These are phyloP conservation scores for Fragum whitleyi DNA, from an alignment of 2,888 invertebrate genomes.

Conservation along the genomic window DNA sequence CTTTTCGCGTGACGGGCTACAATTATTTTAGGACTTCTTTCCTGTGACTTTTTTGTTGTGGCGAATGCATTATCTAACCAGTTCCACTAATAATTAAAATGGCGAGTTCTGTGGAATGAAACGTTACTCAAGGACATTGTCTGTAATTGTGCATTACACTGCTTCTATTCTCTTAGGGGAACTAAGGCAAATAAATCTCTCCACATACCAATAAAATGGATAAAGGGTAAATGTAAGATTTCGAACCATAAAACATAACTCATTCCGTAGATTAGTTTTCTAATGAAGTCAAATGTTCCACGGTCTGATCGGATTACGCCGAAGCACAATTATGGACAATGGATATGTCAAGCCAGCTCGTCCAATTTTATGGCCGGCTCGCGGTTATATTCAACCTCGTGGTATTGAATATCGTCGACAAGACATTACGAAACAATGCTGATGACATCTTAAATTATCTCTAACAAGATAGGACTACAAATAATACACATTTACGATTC, in stretches of 20 bases:
- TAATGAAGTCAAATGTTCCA: conserved; percentile 31
- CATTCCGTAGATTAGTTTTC: conserved; percentile 29
- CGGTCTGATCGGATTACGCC: conserved; percentile 56
- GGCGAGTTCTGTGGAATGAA: too few relatives aligned
- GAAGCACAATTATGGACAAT: conserved; percentile 61
- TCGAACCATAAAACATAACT: conserved; percentile 24
- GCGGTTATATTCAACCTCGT: conserved; percentile 46
- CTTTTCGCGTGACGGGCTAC: too few relatives aligned
- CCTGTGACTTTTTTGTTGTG: too few relatives aligned
- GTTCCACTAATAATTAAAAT: too few relatives aligned
- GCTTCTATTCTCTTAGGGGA: too few relatives aligned
- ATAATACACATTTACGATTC: conserved; percentile 12
- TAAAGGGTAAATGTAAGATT: conserved; percentile 4
- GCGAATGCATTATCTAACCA: too few relatives aligned
- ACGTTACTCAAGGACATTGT: too few relatives aligned
- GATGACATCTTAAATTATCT: conserved; percentile 69
- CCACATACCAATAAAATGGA: too few relatives aligned
- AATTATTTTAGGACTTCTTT: too few relatives aligned
- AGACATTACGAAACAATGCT: conserved; percentile 62
- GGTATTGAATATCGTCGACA: conserved; percentile 55
- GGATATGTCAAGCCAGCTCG: conserved; percentile 52
- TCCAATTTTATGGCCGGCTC: conserved; percentile 52
- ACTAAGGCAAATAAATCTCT: too few relatives aligned
- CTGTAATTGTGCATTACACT: too few relatives aligned
- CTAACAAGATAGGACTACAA: conserved; percentile 53